Evolutionary conservation across 2,113 vertebrate genomes (phyloP).

Genomic region (Pyrgilauda ruficollis): DNA sequence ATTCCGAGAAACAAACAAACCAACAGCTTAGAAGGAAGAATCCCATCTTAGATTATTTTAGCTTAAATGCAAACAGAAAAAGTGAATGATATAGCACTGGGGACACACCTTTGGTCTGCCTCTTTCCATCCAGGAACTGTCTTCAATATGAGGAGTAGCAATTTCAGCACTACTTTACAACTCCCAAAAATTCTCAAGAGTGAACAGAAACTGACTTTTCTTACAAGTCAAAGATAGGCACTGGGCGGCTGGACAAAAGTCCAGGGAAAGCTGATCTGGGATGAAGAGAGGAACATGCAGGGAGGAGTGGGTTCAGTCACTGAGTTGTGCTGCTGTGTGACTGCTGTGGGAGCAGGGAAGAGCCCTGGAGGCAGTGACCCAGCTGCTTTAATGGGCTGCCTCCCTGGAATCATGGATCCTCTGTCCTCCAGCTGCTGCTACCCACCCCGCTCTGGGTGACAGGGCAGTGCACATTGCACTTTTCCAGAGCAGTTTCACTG

Average conservation of each 20-base stretch:
- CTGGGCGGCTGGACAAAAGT: not conserved
- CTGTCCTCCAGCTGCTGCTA: not conserved
- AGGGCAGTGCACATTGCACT: not conserved
- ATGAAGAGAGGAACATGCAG: not conserved
- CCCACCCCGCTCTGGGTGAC: not conserved
- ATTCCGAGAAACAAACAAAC: not conserved
- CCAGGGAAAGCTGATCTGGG: not conserved
- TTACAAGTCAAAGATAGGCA: not conserved
- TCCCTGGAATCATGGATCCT: not conserved
- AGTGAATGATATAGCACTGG: not conserved
- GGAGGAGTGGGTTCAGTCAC: not conserved
- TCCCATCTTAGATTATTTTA: not conserved
- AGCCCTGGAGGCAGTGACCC: not conserved
- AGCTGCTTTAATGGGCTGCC: not conserved
- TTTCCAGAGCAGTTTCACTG: not conserved
- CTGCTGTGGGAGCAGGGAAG: not conserved
- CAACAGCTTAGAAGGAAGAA: not conserved
- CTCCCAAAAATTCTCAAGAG: not conserved
- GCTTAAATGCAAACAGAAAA: not conserved
- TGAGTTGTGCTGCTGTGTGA: not conserved
- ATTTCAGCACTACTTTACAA: not conserved
- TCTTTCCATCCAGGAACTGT: not conserved
- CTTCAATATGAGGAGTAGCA: not conserved
- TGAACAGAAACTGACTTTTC: not conserved
- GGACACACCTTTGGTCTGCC: not conserved